Evolutionary conservation across 2,797 vertebrate genomes (phyloP), one percentile per base, ranked within the genome.

Genomic region (Onychomys leucogaster): DNA sequence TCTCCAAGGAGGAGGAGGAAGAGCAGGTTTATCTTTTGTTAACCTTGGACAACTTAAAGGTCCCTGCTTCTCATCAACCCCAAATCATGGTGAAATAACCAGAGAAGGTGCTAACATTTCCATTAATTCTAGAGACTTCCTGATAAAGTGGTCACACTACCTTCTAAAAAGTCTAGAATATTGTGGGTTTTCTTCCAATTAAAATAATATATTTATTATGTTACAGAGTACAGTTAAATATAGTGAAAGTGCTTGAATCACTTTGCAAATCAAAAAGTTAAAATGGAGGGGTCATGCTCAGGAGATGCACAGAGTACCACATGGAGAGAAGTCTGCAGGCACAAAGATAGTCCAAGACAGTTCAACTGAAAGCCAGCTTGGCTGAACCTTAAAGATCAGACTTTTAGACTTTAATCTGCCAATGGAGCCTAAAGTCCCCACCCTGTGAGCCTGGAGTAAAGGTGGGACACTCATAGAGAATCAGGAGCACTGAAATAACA

Each of bases 401-500:
- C 2, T 43, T 82, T 82, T 37, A 80, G 14, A 23, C 27, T 41
- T 16, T 32, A 21, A 37, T 12, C 6, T 27, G 11, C 43, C 49
- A 59, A 73, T 23, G 73, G 59, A 85, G 9, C 59, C 25, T 4
- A 61, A 83, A 85, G 8, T 10, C 69, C 13, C 4, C 21, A 41
- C 55, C 78, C 0, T 16, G 14, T 69, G 57, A 76, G 23, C 46
- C 6, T 12, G 12, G 3, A 2, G 8, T 21, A 9, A 65, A n/a
- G 32, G 1, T 41, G 34, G 49, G 9, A 14, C 34, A 32, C 29
- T 52, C 57, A 46, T 2, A 65, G n/a, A 86, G 17, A 84, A 29
- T 1, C 2, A 13, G 41, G 43, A 1, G 21, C 1, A 23, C 14
- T 32, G 13, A 16, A 2, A n/a, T 4, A 76, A 12, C 1, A 19